phyloP scores from a whole-genome alignment of 2,888 invertebrate species.

The Caenorhabditis auriculariae region DNA sequence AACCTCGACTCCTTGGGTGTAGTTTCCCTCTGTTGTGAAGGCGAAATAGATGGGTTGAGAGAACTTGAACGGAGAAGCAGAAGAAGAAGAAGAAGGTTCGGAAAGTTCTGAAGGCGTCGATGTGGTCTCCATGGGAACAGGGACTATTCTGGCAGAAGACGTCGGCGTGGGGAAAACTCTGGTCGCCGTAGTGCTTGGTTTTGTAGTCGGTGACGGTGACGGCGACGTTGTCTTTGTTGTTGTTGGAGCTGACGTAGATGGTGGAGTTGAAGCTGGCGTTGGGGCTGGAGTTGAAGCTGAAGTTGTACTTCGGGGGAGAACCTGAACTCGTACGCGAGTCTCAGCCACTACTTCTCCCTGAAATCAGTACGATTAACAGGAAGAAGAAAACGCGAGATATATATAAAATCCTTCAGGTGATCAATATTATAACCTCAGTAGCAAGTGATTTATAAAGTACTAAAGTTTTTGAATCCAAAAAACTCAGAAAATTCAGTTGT shows the following conservation, averaged over 20 bases:
- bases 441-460: too few species aligned
- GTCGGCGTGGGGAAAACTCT: neutral
- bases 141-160: conserved; percentile 2
- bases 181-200: too few species aligned
- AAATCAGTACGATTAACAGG: neutral
- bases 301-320: conserved; percentile 3
- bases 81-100: neutral
- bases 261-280: neutral
- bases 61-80: conserved; percentile 13
- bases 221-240: conserved; percentile 3
- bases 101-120: too few species aligned
- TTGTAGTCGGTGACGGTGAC: neutral
- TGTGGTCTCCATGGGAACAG: neutral
- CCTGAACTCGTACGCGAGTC: conserved; percentile 19
- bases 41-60: conserved; percentile 22
- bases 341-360: conserved; percentile 18
- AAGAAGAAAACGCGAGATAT: too few species aligned
- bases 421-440: too few species aligned
- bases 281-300: neutral
- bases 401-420: too few species aligned
- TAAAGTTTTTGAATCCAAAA: too few species aligned
- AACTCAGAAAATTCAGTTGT: too few species aligned
- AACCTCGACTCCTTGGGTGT: conserved; percentile 44
- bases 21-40: conserved; percentile 49
- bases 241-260: neutral